A percentile compares a stretch with the other conserved stretches of the same genome.
These are phyloP conservation scores for Rapana venosa DNA, from an alignment of 2,888 invertebrate species.

Conservation along the genomic window DNA sequence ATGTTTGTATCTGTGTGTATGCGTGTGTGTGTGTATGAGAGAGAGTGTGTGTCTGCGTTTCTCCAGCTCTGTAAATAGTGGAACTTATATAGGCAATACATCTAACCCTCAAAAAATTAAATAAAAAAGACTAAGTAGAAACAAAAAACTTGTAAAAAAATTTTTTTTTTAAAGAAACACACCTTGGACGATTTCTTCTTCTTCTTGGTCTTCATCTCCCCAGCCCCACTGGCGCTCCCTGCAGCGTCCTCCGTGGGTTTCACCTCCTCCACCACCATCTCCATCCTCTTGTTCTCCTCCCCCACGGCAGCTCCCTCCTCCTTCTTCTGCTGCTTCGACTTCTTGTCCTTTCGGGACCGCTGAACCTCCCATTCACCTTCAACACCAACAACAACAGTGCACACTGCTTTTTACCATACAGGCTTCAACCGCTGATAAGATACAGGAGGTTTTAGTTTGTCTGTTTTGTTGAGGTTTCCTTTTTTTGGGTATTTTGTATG, in stretches of 20 bases:
- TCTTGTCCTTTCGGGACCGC: constrained; percentile 64
- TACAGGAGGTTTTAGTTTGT: too few species aligned
- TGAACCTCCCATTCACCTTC: constrained; percentile 65
- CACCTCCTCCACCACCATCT: not conserved
- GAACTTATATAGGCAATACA: too few species aligned
- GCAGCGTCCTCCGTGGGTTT: not conserved
- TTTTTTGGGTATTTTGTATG: too few species aligned
- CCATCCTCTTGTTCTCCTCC: constrained; percentile 1
- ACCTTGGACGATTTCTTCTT: constrained; percentile 51
- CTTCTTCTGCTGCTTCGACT: constrained; percentile 55
- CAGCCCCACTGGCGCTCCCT: constrained; percentile 24
- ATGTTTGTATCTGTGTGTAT: too few species aligned
- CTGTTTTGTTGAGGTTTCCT: too few species aligned
- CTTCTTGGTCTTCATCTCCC: constrained; percentile 47
- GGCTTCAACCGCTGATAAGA: too few species aligned
- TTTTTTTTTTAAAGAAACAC: not conserved
- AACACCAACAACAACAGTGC: not conserved
- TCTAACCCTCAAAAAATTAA: not conserved
- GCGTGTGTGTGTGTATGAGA: too few species aligned
- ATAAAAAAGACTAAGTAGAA: not conserved
- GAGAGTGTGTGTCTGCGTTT: too few species aligned
- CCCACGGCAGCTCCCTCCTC: constrained; percentile 29
- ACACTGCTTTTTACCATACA: too few species aligned
- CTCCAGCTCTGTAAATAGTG: too few species aligned
- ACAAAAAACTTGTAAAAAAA: not conserved